A percentile compares a stretch with the other conserved stretches of the same genome.
Evolutionary conservation across 2,797 vertebrate species (phyloP).

Genomic region (Amblyopsis hoosieri): DNA sequence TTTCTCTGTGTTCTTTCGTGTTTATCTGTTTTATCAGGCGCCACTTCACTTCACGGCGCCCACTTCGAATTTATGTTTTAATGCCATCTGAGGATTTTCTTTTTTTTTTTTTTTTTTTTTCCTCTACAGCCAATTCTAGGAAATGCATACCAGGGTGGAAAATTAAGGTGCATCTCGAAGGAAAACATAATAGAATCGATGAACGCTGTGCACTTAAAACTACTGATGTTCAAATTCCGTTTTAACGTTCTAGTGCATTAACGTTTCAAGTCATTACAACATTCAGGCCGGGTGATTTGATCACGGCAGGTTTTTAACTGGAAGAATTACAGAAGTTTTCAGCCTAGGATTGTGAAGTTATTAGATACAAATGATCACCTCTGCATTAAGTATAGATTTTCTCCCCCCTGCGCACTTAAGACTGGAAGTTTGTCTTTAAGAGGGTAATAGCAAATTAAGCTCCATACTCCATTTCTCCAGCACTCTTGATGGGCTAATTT

Average conservation of each 20-base stretch:
- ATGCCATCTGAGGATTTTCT: conserved; percentile 75
- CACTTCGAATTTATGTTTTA: conserved; percentile 81
- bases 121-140: conserved; percentile 69
- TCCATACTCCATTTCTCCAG: conserved; percentile 87
- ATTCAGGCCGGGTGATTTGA: conserved; percentile 82
- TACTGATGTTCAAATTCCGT: conserved; percentile 85
- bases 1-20: conserved; percentile 94
- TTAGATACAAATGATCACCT: conserved; percentile 89
- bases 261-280: conserved; percentile 86
- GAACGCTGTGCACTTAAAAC: conserved; percentile 84
- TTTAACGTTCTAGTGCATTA: conserved; percentile 88
- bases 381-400: conserved; percentile 89
- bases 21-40: conserved; percentile 93
- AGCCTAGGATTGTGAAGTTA: conserved; percentile 84
- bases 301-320: conserved; percentile 86
- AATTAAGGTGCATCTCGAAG: conserved; percentile 85
- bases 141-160: conserved; percentile 81
- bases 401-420: conserved; percentile 83
- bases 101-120: conserved; percentile 26
- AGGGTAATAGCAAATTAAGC: conserved; percentile 89
- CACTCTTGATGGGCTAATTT: conserved; percentile 87
- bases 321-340: conserved; percentile 86
- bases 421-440: conserved; percentile 88
- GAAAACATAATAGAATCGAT: conserved; percentile 86
- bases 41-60: conserved; percentile 75